Percentiles rank a stretch among this genome's conserved stretches.
These are phyloP conservation scores for Isaurus tuberculatus DNA, from an alignment of 92 coral and sea anemone species.

Conservation along the genomic window DNA sequence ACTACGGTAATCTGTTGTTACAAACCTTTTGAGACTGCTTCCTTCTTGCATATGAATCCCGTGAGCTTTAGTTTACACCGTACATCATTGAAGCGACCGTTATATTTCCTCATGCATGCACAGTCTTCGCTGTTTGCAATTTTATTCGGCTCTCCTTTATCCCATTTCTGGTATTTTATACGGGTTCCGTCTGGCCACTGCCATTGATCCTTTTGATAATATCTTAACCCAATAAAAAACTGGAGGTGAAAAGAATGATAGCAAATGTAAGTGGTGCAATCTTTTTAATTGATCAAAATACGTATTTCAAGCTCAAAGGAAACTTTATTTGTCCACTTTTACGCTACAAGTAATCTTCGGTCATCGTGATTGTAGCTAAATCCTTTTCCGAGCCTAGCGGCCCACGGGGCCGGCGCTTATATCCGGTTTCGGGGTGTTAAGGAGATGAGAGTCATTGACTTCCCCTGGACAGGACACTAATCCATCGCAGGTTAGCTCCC, in stretches of 20 bases:
- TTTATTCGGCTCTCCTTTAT: constrained; percentile 21
- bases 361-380: too few species aligned
- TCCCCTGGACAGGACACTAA: too few species aligned
- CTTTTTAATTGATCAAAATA: too few species aligned
- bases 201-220: constrained; percentile 15
- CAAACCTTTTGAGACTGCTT: constrained; percentile 12
- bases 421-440: too few species aligned
- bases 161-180: constrained; percentile 19
- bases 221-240: constrained; percentile 21
- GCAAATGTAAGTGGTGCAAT: too few species aligned
- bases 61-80: not conserved
- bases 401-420: too few species aligned
- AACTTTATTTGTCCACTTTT: too few species aligned
- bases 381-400: too few species aligned
- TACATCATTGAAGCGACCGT: not conserved
- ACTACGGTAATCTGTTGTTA: not conserved
- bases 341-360: too few species aligned
- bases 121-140: not conserved
- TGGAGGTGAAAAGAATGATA: not conserved
- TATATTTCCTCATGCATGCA: not conserved
- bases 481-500: too few species aligned
- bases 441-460: too few species aligned
- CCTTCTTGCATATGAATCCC: constrained; percentile 24
- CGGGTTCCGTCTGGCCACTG: constrained; percentile 40
- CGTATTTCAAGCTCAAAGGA: too few species aligned